Evolutionary conservation across 2,888 invertebrate genomes (phyloP), one percentile per base, ranked within the genome.

Genomic region (Dryococelus australis): DNA sequence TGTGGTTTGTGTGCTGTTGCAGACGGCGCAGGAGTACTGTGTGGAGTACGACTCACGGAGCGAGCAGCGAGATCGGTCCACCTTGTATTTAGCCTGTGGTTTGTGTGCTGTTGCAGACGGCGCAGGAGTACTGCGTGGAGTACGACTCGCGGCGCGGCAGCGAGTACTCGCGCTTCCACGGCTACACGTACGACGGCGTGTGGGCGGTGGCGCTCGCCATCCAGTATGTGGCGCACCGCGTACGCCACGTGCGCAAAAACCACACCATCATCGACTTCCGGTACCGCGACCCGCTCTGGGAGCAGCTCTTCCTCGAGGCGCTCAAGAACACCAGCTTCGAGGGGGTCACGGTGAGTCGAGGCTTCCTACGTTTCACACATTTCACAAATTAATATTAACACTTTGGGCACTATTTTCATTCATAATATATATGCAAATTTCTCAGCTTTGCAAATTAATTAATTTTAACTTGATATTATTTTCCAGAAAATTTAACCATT

Each of bases 141-240:
- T 99, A 99, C 92, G 96, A 98, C 91, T 94, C 96, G 51, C 93
- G 96, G 89, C 94, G 98, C 89, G 96, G 97, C 0, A 92, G 93
- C 0, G 97, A 98, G 91, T 98, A 98, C 93, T 98, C 98, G 65
- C 95, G 98, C 90, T 99, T 98, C 92, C 99, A 99, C 92, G 99
- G 99, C 3, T 99, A 99, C 92, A 99, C 99, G 16, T 99, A 99
- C 92, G 99, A 99, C 92, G 99, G 98, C 8, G 97, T 99, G 90
- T 99, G 99, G 99, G 98, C 99, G 0, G 97, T 99, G 90, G 99
- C 99, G 0, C 93, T 98, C 88, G 99, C 99, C 0, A 97, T 99
- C 88, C 97, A 99, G 91, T 96, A 96, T 89, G 98, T 98, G 43
- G 96, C 98, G 0, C 96, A 96, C 90, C 94, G 95, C 89, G 95